Evolutionary conservation across 2,797 vertebrate species (phyloP).

Genomic region (Falco rusticolus): DNA sequence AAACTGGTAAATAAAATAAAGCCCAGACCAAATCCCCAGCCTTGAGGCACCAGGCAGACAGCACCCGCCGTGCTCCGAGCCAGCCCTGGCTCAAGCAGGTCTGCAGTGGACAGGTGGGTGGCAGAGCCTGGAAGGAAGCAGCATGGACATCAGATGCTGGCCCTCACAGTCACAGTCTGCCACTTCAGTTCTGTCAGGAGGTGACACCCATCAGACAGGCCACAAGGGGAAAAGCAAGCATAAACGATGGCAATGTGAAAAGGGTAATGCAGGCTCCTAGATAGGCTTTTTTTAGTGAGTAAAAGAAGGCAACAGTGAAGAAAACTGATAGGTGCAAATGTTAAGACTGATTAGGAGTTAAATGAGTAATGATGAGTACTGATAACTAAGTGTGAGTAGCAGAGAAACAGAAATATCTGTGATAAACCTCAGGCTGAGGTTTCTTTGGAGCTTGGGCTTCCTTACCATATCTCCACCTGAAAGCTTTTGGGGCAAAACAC

Average conservation of each 20-base stretch:
- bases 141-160: not conserved
- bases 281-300: no score
- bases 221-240: not conserved
- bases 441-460: not conserved
- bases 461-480: not conserved
- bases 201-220: not conserved
- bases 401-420: not conserved
- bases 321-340: not conserved
- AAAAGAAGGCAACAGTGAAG: not conserved
- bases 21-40: not conserved
- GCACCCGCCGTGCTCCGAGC: not conserved
- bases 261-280: not conserved
- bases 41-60: not conserved
- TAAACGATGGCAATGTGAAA: not conserved
- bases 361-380: not conserved
- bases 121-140: not conserved
- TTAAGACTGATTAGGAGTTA: not conserved
- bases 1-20: not conserved
- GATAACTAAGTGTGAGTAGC: not conserved
- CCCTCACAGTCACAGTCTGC: fast-evolving
- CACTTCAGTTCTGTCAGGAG: not conserved
- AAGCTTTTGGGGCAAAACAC: not conserved
- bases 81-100: not conserved
- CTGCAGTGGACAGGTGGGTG: not conserved
- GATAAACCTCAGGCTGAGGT: not conserved